Evolutionary conservation across 2,888 invertebrate species (phyloP), one percentile per base, ranked within the genome.

Genomic region (Himalopsyche anomala): DNA sequence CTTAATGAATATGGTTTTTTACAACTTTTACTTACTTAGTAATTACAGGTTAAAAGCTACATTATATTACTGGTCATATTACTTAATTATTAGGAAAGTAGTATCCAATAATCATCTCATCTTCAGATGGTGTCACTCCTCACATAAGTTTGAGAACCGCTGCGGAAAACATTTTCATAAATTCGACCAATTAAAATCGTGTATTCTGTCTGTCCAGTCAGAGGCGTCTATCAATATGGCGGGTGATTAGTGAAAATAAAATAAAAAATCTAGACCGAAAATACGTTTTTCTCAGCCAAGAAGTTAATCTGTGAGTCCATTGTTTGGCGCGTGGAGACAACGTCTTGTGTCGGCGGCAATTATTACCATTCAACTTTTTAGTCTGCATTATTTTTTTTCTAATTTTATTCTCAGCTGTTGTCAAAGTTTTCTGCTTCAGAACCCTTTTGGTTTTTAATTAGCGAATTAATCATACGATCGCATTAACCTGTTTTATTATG

Each of bases 331-430:
- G 62, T 62, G 62, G 62, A 62, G 62, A 28, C 62, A 62, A 19
- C 2, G 28, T 62, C 15, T 62, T 62, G 28, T 62, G 62, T 62
- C n/a, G 62, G 28, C 62, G 62, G 19, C 62, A 62, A 62, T 62
- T 62, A 62, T 62, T 62, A 62, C 62, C 62, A 62, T 62, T 62
- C 62, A 62, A 62, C 62, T 62, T 62, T 62, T 62, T 62, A 62
- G 62, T 9, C 62, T 19, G 28, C n/a, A 62, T 11, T 62, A 28
- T 62, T 19, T 62, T 62, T 62, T 62, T 28, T 51, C 15, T 15
- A 51, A 51, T 51, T 51, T 28, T 9, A 28, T 28, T 62, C 62
- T 62, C 62, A 62, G 62, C 62, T 62, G 62, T 62, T 62, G 62
- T 62, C 62, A 62, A 62, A 62, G 9, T 19, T 62, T 62, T 62